Conservation (phyloP, 2,888 invertebrate genomes). For the Conomelus anceps region DNA sequence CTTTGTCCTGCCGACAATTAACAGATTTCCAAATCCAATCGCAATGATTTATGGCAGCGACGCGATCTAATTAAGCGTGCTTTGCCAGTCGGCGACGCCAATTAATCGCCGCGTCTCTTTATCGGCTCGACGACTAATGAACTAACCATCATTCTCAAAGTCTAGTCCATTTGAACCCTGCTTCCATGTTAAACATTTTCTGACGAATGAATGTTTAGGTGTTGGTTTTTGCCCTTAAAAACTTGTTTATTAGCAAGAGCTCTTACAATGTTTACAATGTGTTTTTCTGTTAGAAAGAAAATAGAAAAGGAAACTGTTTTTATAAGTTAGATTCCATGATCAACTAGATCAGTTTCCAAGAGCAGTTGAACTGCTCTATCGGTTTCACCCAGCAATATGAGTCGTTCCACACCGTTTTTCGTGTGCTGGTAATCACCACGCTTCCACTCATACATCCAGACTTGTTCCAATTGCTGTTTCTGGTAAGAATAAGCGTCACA, state of each 20-base stretch:
- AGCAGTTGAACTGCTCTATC: constrained; percentile 51
- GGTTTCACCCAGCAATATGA: constrained; percentile 48
- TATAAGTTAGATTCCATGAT: too few species aligned
- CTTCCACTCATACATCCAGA: constrained; percentile 47
- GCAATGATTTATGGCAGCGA: background rate
- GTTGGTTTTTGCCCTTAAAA: too few species aligned
- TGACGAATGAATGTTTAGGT: background rate
- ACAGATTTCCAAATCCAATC: background rate
- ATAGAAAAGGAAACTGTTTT: too few species aligned
- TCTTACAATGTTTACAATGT: too few species aligned
- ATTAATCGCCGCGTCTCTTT: background rate
- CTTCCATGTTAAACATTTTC: background rate
- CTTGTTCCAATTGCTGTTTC: constrained; percentile 45
- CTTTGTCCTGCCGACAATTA: background rate
- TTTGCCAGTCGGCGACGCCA: background rate
- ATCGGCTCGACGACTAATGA: background rate
- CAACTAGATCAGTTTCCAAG: constrained; percentile 48
- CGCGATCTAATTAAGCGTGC: background rate
- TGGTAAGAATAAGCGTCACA: constrained; percentile 46
- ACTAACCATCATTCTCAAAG: background rate
- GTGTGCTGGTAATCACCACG: constrained; percentile 47
- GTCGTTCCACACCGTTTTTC: constrained; percentile 39
- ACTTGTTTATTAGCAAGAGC: too few species aligned
- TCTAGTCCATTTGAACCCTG: background rate
- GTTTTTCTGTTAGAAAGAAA: too few species aligned